A percentile compares a stretch with the other conserved stretches of the same genome.
Evolutionary conservation across 2,113 vertebrate genomes (phyloP).

Genomic region (Ardeotis arabs): DNA sequence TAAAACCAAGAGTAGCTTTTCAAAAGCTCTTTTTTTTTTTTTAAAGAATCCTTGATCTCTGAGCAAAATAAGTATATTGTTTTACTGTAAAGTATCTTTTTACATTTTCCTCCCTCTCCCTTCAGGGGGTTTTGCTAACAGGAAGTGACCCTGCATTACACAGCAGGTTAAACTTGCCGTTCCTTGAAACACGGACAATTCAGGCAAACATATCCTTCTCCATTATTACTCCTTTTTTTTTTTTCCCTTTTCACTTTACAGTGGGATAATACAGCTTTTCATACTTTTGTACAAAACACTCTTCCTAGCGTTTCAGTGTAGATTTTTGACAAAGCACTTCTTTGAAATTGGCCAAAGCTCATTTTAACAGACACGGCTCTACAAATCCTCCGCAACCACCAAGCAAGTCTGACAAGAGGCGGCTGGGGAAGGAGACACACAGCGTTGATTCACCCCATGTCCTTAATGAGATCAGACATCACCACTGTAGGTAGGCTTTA

Average conservation of each 20-base stretch:
- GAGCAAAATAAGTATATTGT: constrained; percentile 54
- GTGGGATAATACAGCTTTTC: constrained; percentile 36
- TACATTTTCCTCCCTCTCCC: constrained; percentile 26
- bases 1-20: constrained; percentile 1
- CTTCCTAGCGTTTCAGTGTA: neutral
- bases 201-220: neutral
- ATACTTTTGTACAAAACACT: neutral
- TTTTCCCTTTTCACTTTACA: neutral
- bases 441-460: neutral
- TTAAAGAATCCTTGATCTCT: constrained; percentile 1
- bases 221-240: neutral
- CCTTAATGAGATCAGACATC: neutral
- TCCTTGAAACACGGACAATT: neutral
- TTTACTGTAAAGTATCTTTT: constrained; percentile 59
- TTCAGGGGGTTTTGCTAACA: constrained; percentile 61
- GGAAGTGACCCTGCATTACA: constrained; percentile 50
- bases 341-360: neutral
- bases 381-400: neutral
- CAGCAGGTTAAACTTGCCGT: constrained; percentile 55
- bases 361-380: neutral
- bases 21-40: neutral
- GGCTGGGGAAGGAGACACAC: neutral
- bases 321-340: neutral
- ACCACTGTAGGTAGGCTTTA: neutral
- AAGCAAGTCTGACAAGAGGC: neutral